These are phyloP conservation scores for Coelinius sp. DNA, from an alignment of 2,888 invertebrate genomes.

Conservation along the genomic window DNA sequence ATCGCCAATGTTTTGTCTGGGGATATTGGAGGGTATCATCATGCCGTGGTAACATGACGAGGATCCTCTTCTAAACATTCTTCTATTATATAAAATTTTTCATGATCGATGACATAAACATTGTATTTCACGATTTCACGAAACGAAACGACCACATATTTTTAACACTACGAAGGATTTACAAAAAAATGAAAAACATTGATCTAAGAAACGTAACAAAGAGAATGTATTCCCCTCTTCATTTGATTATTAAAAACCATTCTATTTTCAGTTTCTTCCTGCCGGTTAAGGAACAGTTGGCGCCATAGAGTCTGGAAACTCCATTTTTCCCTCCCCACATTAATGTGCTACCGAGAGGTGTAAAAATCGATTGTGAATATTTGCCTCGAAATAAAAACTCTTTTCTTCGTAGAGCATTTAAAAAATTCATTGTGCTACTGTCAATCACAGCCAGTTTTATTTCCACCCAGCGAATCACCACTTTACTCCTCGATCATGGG, in stretches of 20 bases:
- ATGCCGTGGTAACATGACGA: too few species aligned
- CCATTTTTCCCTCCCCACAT: not conserved
- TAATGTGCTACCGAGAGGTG: not conserved
- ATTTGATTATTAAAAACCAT: not conserved
- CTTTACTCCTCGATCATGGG: not conserved
- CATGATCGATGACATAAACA: too few species aligned
- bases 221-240: not conserved
- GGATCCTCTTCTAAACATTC: too few species aligned
- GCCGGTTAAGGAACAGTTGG: not conserved
- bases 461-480: not conserved
- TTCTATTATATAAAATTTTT: too few species aligned
- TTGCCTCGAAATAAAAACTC: not conserved
- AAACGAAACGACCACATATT: too few species aligned
- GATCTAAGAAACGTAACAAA: not conserved
- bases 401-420: not conserved
- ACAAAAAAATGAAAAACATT: not conserved
- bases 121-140: too few species aligned
- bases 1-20: too few species aligned
- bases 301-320: not conserved
- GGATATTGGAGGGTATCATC: too few species aligned
- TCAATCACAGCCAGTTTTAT: not conserved
- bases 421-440: not conserved
- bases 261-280: not conserved
- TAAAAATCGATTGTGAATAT: not conserved
- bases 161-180: not conserved